Percentiles rank a stretch among this genome's conserved stretches.
phyloP scores from a whole-genome alignment of 1,140 invertebrate genomes.

The Tachypleus tridentatus region DNA sequence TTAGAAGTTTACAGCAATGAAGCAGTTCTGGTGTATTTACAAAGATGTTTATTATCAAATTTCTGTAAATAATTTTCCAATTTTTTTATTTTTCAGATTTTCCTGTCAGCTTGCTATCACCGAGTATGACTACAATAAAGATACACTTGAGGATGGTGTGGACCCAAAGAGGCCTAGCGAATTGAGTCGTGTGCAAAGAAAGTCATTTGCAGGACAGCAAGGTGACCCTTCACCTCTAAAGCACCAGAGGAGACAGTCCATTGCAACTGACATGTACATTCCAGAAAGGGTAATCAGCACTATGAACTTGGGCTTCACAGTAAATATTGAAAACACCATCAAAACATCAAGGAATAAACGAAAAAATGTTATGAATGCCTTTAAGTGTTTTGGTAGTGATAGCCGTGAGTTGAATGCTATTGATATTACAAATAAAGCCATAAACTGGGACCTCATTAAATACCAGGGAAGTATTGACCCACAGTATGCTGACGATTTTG shows the following conservation, averaged over 20 bases:
- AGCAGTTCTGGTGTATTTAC: too few species aligned
- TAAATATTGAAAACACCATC: slow-evolving; percentile 39
- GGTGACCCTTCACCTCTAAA: neutral
- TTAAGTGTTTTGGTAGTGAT: slow-evolving; percentile 16
- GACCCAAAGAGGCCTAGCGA: neutral
- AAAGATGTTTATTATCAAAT: too few species aligned
- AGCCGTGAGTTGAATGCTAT: slow-evolving; percentile 22
- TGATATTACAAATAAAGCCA: slow-evolving; percentile 23
- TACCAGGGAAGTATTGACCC: slow-evolving; percentile 17
- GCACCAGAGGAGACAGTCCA: slow-evolving; percentile 13
- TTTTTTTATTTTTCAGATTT: slow-evolving; percentile 12
- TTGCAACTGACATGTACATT: slow-evolving; percentile 5
- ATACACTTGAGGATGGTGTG: too few species aligned
- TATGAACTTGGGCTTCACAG: slow-evolving; percentile 51
- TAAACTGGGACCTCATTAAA: slow-evolving; percentile 18
- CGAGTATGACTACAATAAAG: slow-evolving; percentile 39
- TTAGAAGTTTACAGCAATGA: too few species aligned
- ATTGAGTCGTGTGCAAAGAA: slow-evolving; percentile 2
- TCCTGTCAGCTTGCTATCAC: slow-evolving; percentile 53
- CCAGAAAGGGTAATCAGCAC: slow-evolving; percentile 37
- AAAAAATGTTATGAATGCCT: slow-evolving; percentile 8
- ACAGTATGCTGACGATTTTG: slow-evolving; percentile 59
- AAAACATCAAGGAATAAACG: slow-evolving; percentile 3
- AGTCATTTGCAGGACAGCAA: slow-evolving; percentile 15
- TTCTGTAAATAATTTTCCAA: neutral